Evolutionary conservation across 2,888 invertebrate genomes (phyloP), one percentile per base, ranked within the genome.

Genomic region (Drosophila borborema): DNA sequence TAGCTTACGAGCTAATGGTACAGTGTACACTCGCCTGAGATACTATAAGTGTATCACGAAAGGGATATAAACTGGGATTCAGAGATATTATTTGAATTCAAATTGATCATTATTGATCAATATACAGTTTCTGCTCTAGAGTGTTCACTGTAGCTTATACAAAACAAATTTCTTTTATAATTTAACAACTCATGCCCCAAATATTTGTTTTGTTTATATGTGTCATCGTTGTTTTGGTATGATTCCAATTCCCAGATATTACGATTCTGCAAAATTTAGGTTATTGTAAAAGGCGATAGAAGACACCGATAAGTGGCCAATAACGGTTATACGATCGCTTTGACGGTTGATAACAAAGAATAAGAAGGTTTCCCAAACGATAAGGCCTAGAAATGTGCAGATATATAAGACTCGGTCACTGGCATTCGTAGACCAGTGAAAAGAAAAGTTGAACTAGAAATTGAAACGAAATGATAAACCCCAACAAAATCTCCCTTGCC

Each of bases 401-500:
- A 45, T 85, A 85, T 85, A 86, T 69, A 85, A 89, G 70, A 36
- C 64, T n/a, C 16, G 53, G 23, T 18, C 18, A 10, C 45, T 23
- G 12, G n/a, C 16, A n/a, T 2, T 31, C 18, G 20, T 20, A 31
- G 36, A 28, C 46, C 61, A 79, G 62, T 63, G 31, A 65, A 75
- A 75, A 62, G 28, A 45, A 71, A 72, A 70, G 49, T 34, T 12
- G 31, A 28, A 6, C 28, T 28, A 28, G 28, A 49, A 31, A 49
- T 18, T 1, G 18, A 36, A 53, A 5, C 23, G 54, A 65, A 43
- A 86, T 84, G 72, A 65, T 53, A 28, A 60, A 54, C 56, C 51
- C 56, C 5, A 60, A 51, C 12, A 23, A 23, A 12, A 51, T 72
- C 7, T 43, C 46, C 55, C 48, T 74, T 58, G 36, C 40, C 23